Evolutionary conservation across 2,888 invertebrate species (phyloP).

Genomic region (Tenthredo amoena): DNA sequence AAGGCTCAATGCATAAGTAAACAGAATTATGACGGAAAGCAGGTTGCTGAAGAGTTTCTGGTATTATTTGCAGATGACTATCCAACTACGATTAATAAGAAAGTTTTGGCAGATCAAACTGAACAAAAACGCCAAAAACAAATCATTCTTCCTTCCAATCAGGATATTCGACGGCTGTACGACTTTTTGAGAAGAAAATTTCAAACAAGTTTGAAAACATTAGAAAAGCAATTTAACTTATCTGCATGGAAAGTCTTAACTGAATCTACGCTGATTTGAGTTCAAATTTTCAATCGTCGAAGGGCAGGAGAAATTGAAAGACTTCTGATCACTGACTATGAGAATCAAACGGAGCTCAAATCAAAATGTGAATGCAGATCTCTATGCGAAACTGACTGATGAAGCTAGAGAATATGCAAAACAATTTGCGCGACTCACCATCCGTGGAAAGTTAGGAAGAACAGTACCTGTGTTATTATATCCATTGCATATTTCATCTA

Average conservation of each 20-base stretch:
- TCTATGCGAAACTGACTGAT: slow-evolving; percentile 54
- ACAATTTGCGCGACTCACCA: slow-evolving; percentile 56
- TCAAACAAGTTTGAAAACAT: slow-evolving; percentile 1
- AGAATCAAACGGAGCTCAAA: slow-evolving; percentile 54
- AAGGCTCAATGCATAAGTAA: slow-evolving; percentile 54
- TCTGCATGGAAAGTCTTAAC: slow-evolving; percentile 53
- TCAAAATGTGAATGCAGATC: slow-evolving; percentile 55
- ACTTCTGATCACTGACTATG: slow-evolving; percentile 54
- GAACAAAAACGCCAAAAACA: slow-evolving; percentile 51
- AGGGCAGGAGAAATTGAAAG: slow-evolving; percentile 59
- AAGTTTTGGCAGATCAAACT: slow-evolving; percentile 55
- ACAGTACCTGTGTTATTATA: slow-evolving; percentile 59
- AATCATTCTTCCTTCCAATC: slow-evolving; percentile 44
- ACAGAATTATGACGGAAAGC: slow-evolving; percentile 53
- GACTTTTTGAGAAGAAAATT: slow-evolving; percentile 52
- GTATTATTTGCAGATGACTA: slow-evolving; percentile 55
- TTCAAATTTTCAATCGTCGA: slow-evolving; percentile 59
- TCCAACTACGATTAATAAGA: slow-evolving; percentile 54
- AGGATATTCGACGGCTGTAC: slow-evolving; percentile 53
- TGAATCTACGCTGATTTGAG: slow-evolving; percentile 54
- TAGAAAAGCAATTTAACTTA: slow-evolving; percentile 45
- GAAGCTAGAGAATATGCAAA: slow-evolving; percentile 53
- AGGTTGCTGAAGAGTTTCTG: slow-evolving; percentile 54
- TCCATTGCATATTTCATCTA: slow-evolving; percentile 52
- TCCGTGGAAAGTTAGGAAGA: slow-evolving; percentile 58